Evolutionary conservation across 2,113 vertebrate genomes (phyloP).

Genomic region (Eulacestoma nigropectus): DNA sequence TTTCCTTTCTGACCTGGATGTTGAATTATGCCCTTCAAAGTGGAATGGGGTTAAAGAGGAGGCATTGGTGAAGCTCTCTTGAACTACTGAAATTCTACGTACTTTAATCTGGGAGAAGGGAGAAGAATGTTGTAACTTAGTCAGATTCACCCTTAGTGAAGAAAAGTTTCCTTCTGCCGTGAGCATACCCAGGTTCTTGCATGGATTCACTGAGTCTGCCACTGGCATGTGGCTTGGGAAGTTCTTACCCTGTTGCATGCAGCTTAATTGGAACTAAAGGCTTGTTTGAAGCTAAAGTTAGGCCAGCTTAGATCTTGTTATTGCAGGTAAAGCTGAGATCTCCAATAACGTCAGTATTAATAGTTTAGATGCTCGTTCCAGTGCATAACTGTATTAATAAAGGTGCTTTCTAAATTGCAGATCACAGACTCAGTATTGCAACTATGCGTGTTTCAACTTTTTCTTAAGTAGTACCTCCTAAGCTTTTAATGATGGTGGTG

Average conservation of each 20-base stretch:
- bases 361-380: background rate
- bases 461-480: background rate
- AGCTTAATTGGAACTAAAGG: background rate
- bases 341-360: background rate
- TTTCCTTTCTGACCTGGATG: conserved; percentile 22
- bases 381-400: background rate
- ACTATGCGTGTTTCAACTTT: background rate
- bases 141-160: background rate
- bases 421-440: background rate
- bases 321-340: background rate
- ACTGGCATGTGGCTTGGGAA: background rate
- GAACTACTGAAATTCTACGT: background rate
- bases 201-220: background rate
- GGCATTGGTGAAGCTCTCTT: background rate
- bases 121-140: background rate
- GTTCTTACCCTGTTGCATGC: background rate
- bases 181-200: background rate
- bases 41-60: background rate
- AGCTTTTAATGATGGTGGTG: background rate
- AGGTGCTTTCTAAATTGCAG: background rate
- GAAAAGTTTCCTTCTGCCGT: background rate
- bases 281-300: background rate
- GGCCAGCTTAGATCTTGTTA: background rate
- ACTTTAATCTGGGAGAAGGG: background rate
- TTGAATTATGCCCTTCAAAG: conserved; percentile 5